Base-by-base conservation (phyloP, 2,888 invertebrate genomes). In the Syrista parreyssii region DNA sequence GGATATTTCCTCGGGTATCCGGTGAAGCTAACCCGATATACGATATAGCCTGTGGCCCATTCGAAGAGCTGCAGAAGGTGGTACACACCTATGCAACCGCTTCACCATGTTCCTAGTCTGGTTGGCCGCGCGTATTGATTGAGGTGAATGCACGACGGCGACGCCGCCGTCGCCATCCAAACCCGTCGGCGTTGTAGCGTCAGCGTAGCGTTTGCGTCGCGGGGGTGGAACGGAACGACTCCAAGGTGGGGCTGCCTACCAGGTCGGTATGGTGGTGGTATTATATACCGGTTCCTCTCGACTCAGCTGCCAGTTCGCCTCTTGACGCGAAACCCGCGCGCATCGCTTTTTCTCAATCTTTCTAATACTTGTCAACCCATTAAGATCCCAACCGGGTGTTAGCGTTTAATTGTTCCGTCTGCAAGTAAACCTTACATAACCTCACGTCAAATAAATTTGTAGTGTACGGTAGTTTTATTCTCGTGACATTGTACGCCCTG, bases 211-310 rank as follows among this genome's bases (percentile, higher is more conserved):
- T 80, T 77, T 76, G 79, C 76, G 76, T 75, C 74, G 76, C 77
- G 82, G 80, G 82, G 82, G 83, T 82, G 83, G 78, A 75, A 76
- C 36, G 75, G 76, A 33, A 30, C n/a, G 76, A 68, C 81, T 79
- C 76, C 79, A 77, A 73, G 40, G 40, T 55, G 40, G 40, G 40
- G 40, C 40, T 55, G 40, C 92, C 91, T 92, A 92, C 92, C 92
- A 92, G 92, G 88, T 88, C 93, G 93, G 93, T 93, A 93, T 93
- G 93, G 93, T 93, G 93, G 92, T 92, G 84, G 85, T 89, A 86
- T 88, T 90, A 89, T 89, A 90, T 89, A 89, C 88, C 82, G 86
- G 86, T 86, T 85, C 86, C 87, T 87, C 85, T 87, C 87, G 86
- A 84, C 86, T 84, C 86, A 83, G 82, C 85, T 83, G 89, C 84